phyloP scores from a whole-genome alignment of 2,797 vertebrate species.

The Martes flavigula region DNA sequence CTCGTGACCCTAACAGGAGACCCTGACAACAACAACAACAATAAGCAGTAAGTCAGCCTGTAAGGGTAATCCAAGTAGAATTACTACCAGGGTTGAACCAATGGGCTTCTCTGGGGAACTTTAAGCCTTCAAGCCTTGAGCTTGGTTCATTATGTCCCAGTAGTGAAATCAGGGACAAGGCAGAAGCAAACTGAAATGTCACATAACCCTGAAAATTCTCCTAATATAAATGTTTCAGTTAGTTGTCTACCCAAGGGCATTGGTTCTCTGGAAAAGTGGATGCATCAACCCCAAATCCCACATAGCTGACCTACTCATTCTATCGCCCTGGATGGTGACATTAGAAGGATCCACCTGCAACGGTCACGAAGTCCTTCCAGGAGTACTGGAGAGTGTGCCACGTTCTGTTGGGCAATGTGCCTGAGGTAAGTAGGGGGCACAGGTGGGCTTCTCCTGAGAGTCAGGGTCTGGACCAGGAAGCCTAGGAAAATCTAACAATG shows the following conservation, averaged over 20 bases:
- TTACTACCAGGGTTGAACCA: too few relatives aligned
- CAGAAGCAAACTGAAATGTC: not conserved
- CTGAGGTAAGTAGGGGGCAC: not conserved
- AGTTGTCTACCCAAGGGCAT: accelerated
- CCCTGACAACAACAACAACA: not conserved
- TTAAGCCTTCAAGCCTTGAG: not conserved
- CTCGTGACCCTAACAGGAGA: not conserved
- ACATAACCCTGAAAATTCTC: not conserved
- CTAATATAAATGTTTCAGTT: accelerated
- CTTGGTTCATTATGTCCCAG: not conserved
- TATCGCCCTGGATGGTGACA: not conserved
- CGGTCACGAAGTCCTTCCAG: not conserved
- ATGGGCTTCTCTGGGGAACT: too few relatives aligned
- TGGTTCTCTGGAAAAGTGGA: accelerated
- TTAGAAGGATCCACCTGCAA: not conserved
- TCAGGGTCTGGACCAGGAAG: too few relatives aligned
- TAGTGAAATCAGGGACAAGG: accelerated
- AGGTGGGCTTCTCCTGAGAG: too few relatives aligned
- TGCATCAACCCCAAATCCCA: not conserved
- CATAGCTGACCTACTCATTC: not conserved
- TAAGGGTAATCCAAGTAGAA: not conserved
- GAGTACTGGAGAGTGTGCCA: too few relatives aligned
- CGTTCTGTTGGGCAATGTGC: accelerated
- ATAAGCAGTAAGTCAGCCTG: not conserved
- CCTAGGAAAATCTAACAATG: too few relatives aligned